Base-by-base conservation (phyloP, 2,797 vertebrate genomes). In the Tauraco hartlaubi region DNA sequence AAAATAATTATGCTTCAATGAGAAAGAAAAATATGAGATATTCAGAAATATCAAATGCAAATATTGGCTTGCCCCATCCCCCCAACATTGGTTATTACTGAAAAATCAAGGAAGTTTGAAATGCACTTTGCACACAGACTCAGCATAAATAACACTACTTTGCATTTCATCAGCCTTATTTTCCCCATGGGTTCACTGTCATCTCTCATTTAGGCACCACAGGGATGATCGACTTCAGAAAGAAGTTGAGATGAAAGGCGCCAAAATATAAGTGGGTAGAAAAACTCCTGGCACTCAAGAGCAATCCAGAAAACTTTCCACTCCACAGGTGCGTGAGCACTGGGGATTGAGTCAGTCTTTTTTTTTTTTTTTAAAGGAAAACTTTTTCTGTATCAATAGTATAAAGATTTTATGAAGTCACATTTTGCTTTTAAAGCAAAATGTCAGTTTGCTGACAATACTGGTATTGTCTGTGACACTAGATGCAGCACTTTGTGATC, bases 91-190 rank as follows among this genome's bases (percentile, higher is more conserved):
- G 82, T 94, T 95, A 81, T 91, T 92, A 76, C 48, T 86, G 91
- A 88, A 84, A 94, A 96, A 95, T 92, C 92, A 92, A 81, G 95
- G 73, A 91, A 91, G 92, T 94, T 94, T 92, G 92, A 94, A 96
- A 96, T 90, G 94, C 79, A 81, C 94, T 96, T 94, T 88, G 85
- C 79, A 73, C 90, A 85, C 94, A 90, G 91, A 67, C 90, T 94
- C 79, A 29, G 91, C 94, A 96, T 94, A 95, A 96, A 92, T 90
- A 96, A 86, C 0, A 0, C 88, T 95, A 16, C 63, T 96, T 96
- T 96, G 96, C 91, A 96, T 97, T 95, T 97, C 92, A 95, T 95
- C 95, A 94, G 77, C 88, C 82, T 90, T 84, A 90, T 97, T 97
- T 97, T 94, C 96, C 95, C 95, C 73, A 88, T 92, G 94, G 95